Conservation (phyloP, 2,797 vertebrate species). For the Trachops cirrhosus region DNA sequence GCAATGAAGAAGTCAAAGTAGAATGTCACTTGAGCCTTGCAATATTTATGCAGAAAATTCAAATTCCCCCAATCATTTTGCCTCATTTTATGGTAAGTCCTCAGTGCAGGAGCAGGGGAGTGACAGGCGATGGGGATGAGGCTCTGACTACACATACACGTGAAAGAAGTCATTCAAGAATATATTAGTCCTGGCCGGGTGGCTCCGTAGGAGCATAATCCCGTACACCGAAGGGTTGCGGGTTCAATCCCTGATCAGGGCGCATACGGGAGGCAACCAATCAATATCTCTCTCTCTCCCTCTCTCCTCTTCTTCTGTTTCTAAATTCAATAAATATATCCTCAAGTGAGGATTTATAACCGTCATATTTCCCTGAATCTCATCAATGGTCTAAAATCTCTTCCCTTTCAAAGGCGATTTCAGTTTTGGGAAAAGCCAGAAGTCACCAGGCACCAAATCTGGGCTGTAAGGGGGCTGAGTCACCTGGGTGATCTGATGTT, state of each 20-base stretch:
- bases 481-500: neutral
- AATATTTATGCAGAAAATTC: neutral
- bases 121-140: accelerated
- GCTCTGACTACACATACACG: neutral
- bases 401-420: neutral
- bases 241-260: no score
- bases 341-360: neutral
- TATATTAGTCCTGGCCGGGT: neutral
- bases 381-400: neutral
- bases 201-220: neutral
- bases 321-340: neutral
- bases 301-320: neutral
- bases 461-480: neutral
- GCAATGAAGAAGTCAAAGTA: neutral
- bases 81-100: neutral
- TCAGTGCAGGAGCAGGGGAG: neutral
- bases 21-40: neutral
- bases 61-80: neutral
- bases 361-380: neutral
- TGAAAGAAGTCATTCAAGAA: neutral
- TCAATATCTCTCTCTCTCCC: no score
- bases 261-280: neutral
- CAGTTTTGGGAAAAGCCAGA: neutral
- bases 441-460: neutral
- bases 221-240: neutral